These are phyloP conservation scores for Scolopax rusticola DNA, from an alignment of 2,797 vertebrate species.

Conservation along the genomic window DNA sequence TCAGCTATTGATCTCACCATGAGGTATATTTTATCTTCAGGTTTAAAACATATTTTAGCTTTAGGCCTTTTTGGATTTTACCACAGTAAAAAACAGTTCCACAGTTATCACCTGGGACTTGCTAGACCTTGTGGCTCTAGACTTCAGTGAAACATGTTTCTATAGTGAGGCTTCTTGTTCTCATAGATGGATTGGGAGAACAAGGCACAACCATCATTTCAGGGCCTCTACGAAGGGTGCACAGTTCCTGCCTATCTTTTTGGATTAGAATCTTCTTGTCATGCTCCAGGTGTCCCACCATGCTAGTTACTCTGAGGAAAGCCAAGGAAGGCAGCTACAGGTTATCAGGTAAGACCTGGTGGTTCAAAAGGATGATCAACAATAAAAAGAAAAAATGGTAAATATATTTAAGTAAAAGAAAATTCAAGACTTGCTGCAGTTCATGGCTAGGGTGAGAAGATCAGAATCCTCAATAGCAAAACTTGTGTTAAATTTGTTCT, in stretches of 20 bases:
- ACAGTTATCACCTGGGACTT: neutral
- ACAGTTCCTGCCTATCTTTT: neutral
- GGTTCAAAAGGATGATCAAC: neutral
- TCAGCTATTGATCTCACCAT: neutral
- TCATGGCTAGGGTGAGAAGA: neutral
- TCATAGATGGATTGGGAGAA: fast-evolving
- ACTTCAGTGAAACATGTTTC: neutral
- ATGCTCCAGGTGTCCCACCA: neutral
- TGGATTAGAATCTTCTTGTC: neutral
- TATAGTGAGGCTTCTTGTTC: neutral
- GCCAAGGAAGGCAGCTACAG: neutral
- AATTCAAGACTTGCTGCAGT: neutral
- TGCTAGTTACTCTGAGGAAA: neutral
- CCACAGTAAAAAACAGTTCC: neutral
- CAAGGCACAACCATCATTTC: neutral
- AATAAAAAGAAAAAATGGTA: neutral
- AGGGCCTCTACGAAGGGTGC: fast-evolving
- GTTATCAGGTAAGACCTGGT: neutral
- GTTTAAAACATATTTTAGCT: neutral
- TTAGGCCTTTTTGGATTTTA: neutral
- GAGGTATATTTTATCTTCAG: neutral
- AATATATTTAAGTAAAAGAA: neutral
- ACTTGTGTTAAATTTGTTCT: neutral
- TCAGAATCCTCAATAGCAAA: neutral
- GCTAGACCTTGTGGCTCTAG: neutral